Base-by-base conservation (phyloP, 2,113 vertebrate genomes). In the Fregetta grallaria region DNA sequence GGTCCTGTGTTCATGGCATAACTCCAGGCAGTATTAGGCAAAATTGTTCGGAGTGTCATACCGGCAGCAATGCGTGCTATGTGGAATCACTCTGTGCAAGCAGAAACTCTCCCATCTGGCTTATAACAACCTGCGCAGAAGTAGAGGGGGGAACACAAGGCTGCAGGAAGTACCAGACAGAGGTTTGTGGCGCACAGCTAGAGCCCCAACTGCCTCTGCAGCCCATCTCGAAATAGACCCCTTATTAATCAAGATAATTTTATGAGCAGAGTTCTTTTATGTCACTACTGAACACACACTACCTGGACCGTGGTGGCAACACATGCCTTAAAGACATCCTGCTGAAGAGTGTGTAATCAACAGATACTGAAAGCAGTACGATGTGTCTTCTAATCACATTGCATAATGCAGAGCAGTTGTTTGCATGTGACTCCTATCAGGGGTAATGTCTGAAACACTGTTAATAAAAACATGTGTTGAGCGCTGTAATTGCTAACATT, bases 1-100 rank as follows among this genome's bases (percentile, higher is more conserved):
- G 27, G 36, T 56, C 49, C 62, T 63, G 18, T 44, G 23, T 38
- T 88, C 4, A 1, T 42, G 49, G 49, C 47, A 11, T 73, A 59
- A 63, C 34, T 79, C 36, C 50, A n/a, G 67, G 26, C 36, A 47
- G 47, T 11, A 18, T 25, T 44, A 70, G 25, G 67, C 62, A 94
- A 73, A 88, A 80, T 9, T 42, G 45, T 78, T 85, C 3, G 4
- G 44, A 76, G 36, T 1, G 13, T 72, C 34, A 32, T 40, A 34
- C 21, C 0, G 0, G 21, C 44, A 68, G 62, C 74, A 61, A 13
- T 1, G 13, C 1, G 2, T 45, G 38, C 56, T 45, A 4, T 9
- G 21, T 56, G 62, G 38, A 19, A 50, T 47, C 62, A 21, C 20
- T 26, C 67, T 27, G 20, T 52, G 71, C 49, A 75, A 65, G 79